These are phyloP conservation scores for Onthophagus sagittarius DNA, from an alignment of 2,888 invertebrate species.

Conservation along the genomic window DNA sequence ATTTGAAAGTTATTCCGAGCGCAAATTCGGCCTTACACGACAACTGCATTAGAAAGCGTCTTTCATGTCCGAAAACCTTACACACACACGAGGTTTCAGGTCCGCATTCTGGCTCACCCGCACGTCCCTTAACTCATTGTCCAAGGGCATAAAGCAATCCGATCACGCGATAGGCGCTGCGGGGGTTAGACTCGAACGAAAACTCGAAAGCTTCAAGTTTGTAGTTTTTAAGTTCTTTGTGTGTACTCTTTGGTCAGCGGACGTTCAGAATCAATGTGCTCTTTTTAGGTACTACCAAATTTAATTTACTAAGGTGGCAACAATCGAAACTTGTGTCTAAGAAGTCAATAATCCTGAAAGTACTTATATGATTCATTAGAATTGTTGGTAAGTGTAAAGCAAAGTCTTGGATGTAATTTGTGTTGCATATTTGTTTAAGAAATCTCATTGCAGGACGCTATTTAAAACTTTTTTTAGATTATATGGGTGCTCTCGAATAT, in stretches of 20 bases:
- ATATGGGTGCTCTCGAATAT: too few relatives aligned
- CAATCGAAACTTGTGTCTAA: too few relatives aligned
- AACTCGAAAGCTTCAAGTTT: background rate
- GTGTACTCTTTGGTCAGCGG: background rate
- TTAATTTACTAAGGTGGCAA: background rate
- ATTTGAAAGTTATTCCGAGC: background rate
- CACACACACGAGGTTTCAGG: background rate
- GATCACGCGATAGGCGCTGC: background rate
- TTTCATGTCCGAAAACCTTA: background rate
- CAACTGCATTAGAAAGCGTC: background rate
- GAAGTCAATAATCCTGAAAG: too few relatives aligned
- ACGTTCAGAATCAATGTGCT: background rate
- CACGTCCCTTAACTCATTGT: background rate
- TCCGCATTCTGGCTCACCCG: background rate
- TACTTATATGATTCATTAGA: too few relatives aligned
- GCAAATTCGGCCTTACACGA: background rate
- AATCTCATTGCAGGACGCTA: too few relatives aligned
- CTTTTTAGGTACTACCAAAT: background rate
- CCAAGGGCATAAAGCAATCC: background rate
- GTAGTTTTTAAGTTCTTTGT: background rate
- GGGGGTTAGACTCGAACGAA: background rate
- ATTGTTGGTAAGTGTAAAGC: too few relatives aligned
- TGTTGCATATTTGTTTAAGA: too few relatives aligned
- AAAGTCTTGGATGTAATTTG: too few relatives aligned
- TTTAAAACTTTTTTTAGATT: too few relatives aligned